Evolutionary conservation across 2,113 vertebrate genomes (phyloP).

Genomic region (Pomatorhinus ruficollis): DNA sequence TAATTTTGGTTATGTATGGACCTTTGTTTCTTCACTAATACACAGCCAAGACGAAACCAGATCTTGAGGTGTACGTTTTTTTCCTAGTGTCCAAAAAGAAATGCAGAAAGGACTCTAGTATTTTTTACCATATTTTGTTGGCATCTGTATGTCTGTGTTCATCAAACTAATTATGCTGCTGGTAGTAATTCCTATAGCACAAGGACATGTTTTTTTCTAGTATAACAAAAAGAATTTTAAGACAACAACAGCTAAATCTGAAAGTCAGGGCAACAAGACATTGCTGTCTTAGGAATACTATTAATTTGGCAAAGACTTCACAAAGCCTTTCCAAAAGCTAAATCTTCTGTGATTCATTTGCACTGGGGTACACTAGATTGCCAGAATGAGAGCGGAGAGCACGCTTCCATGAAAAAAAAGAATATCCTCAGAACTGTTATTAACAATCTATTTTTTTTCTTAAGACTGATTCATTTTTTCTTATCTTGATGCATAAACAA

Average conservation of each 20-base stretch:
- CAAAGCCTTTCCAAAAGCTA: neutral
- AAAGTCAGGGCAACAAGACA: neutral
- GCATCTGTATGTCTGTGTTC: rapidly evolving
- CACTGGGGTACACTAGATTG: neutral
- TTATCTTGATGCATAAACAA: neutral
- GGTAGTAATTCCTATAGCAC: neutral
- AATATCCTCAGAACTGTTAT: neutral
- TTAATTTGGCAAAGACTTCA: neutral
- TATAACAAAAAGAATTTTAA: neutral
- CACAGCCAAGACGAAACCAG: neutral
- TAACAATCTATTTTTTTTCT: neutral
- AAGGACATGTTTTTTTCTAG: neutral
- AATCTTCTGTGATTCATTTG: neutral
- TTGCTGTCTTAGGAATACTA: neutral
- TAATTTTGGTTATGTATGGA: conserved; percentile 33
- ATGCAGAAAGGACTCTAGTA: neutral
- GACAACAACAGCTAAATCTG: neutral
- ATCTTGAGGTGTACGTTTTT: neutral
- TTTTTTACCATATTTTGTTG: neutral
- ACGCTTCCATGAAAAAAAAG: neutral
- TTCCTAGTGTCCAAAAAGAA: neutral
- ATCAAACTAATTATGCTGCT: neutral
- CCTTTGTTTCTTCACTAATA: conserved; percentile 14
- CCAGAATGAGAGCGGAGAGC: neutral
- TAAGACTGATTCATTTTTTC: neutral